phyloP scores from a whole-genome alignment of 2,113 vertebrate genomes.

The Gracilinanus agilis region DNA sequence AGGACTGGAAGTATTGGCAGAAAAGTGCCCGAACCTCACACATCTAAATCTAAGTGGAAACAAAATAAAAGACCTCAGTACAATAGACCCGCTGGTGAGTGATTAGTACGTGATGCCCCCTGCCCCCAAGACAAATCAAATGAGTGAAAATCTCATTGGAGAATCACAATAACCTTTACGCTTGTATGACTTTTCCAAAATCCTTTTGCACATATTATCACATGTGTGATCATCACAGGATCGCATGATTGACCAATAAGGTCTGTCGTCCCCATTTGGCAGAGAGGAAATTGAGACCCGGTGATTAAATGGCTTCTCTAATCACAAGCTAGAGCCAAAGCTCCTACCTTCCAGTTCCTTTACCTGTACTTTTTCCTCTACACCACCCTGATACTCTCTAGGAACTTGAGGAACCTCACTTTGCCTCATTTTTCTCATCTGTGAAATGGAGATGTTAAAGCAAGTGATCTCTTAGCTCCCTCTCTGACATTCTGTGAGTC shows the following conservation, averaged over 20 bases:
- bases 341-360: background rate
- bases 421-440: background rate
- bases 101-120: background rate
- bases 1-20: slow-evolving; percentile 98
- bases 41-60: slow-evolving; percentile 99
- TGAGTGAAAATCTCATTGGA: background rate
- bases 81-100: slow-evolving; percentile 98
- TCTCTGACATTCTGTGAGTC: background rate
- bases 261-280: background rate
- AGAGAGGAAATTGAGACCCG: background rate
- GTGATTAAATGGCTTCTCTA: background rate
- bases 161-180: background rate
- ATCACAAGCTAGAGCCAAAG: background rate
- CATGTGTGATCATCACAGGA: background rate
- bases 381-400: background rate
- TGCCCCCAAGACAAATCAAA: background rate
- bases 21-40: slow-evolving; percentile 98
- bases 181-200: background rate
- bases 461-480: background rate
- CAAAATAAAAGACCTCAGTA: slow-evolving; percentile 99
- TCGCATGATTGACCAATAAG: background rate
- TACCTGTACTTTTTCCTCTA: background rate
- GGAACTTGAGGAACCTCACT: background rate
- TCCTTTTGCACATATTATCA: background rate
- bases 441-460: background rate